These are phyloP conservation scores for Drosophila borealis DNA, from an alignment of 2,888 invertebrate species.

Conservation along the genomic window DNA sequence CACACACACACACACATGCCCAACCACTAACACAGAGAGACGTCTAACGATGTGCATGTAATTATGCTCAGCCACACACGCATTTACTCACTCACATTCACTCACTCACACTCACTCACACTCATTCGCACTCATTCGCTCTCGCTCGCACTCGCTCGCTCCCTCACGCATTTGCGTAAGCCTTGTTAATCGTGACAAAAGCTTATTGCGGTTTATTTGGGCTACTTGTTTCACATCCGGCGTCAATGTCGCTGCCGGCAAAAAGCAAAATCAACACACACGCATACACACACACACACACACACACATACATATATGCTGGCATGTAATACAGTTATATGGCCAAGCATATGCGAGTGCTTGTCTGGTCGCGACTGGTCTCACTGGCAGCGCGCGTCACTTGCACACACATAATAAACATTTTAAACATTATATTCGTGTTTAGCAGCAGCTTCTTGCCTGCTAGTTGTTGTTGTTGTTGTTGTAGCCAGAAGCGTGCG, in stretches of 20 bases:
- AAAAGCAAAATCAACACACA: constrained; percentile 74
- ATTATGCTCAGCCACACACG: constrained; percentile 62
- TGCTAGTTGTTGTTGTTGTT: constrained; percentile 18
- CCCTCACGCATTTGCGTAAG: constrained; percentile 71
- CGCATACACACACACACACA: constrained; percentile 10
- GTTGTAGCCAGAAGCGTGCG: constrained; percentile 20
- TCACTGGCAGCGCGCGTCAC: constrained; percentile 63
- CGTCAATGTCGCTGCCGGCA: constrained; percentile 68
- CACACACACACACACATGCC: background rate
- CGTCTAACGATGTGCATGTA: constrained; percentile 58
- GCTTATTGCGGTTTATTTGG: constrained; percentile 80
- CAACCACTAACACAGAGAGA: background rate
- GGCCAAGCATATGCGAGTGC: constrained; percentile 43
- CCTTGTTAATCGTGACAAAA: constrained; percentile 81
- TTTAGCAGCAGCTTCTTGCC: constrained; percentile 78
- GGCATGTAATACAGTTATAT: constrained; percentile 62
- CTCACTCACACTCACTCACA: constrained; percentile 19
- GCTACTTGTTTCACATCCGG: constrained; percentile 79
- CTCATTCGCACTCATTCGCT: constrained; percentile 9
- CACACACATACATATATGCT: constrained; percentile 15
- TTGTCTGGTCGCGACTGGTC: constrained; percentile 20
- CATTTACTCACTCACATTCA: constrained; percentile 31
- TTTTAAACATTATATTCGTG: constrained; percentile 80
- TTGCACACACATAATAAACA: constrained; percentile 80
- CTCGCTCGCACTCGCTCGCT: background rate